Evolutionary conservation across 2,113 vertebrate genomes (phyloP).

Genomic region (Zingel zingel): DNA sequence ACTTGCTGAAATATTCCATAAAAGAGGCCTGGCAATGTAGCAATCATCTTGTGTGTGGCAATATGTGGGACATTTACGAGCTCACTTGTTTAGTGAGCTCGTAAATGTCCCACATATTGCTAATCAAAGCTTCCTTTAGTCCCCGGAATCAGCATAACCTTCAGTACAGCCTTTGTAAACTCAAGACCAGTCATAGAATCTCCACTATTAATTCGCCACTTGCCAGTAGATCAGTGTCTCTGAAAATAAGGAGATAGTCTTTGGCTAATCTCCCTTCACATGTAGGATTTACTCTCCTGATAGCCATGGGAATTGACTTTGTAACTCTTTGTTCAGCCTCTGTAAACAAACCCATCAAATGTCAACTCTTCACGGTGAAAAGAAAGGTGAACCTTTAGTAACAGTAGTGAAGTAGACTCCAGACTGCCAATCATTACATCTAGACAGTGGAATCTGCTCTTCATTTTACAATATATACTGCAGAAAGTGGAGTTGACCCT

Average conservation of each 20-base stretch:
- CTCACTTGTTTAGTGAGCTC: too few relatives aligned
- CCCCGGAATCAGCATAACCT: background rate
- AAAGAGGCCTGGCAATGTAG: background rate
- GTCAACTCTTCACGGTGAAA: background rate
- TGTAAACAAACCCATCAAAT: constrained; percentile 37
- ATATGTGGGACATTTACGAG: background rate
- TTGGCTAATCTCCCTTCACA: constrained; percentile 28
- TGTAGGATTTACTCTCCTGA: constrained; percentile 27
- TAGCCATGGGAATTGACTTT: constrained; percentile 15
- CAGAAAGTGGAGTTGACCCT: constrained; percentile 37
- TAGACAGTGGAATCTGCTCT: background rate
- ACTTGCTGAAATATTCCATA: background rate
- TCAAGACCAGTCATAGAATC: background rate
- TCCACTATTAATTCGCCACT: background rate
- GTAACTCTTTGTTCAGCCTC: constrained; percentile 22
- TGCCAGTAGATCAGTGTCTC: constrained; percentile 18
- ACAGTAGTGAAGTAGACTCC: background rate
- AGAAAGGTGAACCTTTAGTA: constrained; percentile 15
- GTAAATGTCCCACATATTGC: too few relatives aligned
- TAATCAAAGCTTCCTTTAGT: constrained; percentile 3
- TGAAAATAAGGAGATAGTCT: constrained; percentile 21
- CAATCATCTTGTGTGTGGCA: background rate
- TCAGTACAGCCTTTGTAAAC: constrained; percentile 22
- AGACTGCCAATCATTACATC: constrained; percentile 13
- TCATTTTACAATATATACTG: constrained; percentile 17